phyloP scores from a whole-genome alignment of 2,797 vertebrate species.

The Enteromius treurensis region DNA sequence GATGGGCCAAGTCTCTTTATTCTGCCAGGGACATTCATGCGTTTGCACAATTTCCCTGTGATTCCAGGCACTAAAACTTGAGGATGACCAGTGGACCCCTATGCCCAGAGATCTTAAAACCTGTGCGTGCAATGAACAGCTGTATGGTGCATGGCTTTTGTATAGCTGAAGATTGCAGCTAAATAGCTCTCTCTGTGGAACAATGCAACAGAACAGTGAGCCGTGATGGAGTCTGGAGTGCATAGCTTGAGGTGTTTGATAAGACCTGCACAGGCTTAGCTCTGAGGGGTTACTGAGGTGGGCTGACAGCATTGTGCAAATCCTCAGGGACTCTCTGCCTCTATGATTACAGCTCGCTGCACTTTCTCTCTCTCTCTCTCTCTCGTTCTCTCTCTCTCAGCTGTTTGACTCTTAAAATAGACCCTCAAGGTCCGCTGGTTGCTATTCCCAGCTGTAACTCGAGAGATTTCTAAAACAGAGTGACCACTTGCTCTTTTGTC shows the following conservation, averaged over 20 bases:
- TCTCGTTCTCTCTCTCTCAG: conserved; percentile 46
- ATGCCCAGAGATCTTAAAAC: neutral
- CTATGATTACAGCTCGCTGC: conserved; percentile 42
- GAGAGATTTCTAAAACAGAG: conserved; percentile 44
- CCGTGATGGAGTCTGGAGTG: conserved; percentile 40
- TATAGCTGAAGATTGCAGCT: conserved; percentile 4
- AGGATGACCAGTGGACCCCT: neutral
- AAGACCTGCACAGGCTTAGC: conserved; percentile 48
- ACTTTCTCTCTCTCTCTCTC: conserved; percentile 10
- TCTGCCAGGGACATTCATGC: neutral
- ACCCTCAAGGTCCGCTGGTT: conserved; percentile 54
- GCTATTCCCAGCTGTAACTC: conserved; percentile 50
- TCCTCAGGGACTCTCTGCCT: conserved; percentile 44
- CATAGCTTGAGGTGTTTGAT: conserved; percentile 46
- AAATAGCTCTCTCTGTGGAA: conserved; percentile 40
- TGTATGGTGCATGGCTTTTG: neutral
- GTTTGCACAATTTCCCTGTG: neutral
- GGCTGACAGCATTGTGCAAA: conserved; percentile 41
- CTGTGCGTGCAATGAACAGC: neutral
- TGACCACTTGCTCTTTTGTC: conserved; percentile 51
- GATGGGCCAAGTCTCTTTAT: neutral
- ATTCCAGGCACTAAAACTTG: neutral
- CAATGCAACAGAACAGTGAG: conserved; percentile 29
- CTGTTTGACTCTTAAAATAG: conserved; percentile 61
- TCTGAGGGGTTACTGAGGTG: conserved; percentile 45